Conservation (phyloP, 2,797 vertebrate genomes). For the Sebastes steindachneri region DNA sequence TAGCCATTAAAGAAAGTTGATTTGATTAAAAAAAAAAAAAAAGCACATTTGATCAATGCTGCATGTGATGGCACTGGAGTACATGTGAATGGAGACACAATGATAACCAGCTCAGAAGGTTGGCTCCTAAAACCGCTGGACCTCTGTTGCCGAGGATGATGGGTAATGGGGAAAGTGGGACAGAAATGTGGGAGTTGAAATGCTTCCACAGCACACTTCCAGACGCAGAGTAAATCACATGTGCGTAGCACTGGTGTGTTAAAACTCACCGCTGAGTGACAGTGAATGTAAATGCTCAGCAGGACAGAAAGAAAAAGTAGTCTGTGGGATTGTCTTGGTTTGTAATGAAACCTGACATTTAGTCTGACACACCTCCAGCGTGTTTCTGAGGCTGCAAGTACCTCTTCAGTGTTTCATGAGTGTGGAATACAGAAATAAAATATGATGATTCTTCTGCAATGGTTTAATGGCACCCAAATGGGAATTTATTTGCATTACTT, state of each 20-base stretch:
- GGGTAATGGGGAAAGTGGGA: neutral
- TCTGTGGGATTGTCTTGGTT: conserved; percentile 1
- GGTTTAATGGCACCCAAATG: neutral
- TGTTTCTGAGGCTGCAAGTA: conserved; percentile 7
- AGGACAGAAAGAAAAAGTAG: conserved; percentile 39
- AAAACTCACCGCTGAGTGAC: conserved; percentile 45
- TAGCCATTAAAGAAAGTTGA: neutral
- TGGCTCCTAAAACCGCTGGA: conserved; percentile 58
- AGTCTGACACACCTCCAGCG: conserved; percentile 27
- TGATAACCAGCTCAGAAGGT: conserved; percentile 72
- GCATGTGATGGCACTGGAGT: conserved; percentile 78
- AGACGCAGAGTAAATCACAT: conserved; percentile 31
- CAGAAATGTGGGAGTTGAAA: conserved; percentile 23
- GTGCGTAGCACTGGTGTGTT: conserved; percentile 14
- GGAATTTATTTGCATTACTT: neutral
- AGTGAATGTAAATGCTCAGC: conserved; percentile 55
- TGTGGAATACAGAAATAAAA: neutral
- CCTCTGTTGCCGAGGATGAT: neutral
- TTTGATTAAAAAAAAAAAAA: no score
- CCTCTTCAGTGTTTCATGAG: neutral
- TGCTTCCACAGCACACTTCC: conserved; percentile 34
- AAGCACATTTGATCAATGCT: conserved; percentile 87
- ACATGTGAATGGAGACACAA: conserved; percentile 55
- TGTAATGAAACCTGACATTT: conserved; percentile 56
- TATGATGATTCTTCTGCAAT: neutral